Conservation (phyloP, 2,113 vertebrate species). For the Sorex araneus region DNA sequence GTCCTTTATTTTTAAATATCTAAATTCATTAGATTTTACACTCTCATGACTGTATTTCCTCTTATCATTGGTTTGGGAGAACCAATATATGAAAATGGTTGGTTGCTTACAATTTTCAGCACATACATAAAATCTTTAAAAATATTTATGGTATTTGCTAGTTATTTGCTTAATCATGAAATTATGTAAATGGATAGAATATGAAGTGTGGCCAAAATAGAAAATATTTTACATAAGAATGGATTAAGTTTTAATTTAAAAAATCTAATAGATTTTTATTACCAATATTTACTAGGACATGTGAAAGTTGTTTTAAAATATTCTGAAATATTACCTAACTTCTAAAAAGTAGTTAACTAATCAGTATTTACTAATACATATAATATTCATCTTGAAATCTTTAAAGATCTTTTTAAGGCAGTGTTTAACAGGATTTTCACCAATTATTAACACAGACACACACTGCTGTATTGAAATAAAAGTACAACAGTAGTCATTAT, state of each 20-base stretch:
- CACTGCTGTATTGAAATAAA: neutral
- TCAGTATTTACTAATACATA: neutral
- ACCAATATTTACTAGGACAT: neutral
- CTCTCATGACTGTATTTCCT: neutral
- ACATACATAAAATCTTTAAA: neutral
- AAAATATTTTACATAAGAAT: too few species aligned
- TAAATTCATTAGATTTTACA: neutral
- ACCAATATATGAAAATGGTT: conserved; percentile 30
- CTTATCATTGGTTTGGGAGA: conserved; percentile 6
- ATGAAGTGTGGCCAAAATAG: neutral
- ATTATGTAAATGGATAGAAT: neutral
- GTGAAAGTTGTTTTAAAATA: conserved; percentile 19
- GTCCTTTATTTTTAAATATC: conserved; percentile 54
- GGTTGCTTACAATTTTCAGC: neutral
- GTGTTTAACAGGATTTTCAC: neutral
- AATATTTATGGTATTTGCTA: conserved; percentile 8
- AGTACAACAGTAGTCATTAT: neutral
- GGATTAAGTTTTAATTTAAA: neutral
- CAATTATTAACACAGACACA: neutral
- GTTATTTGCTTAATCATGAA: conserved; percentile 21
- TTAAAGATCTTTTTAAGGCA: neutral
- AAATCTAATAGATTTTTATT: conserved; percentile 27
- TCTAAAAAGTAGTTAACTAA: neutral
- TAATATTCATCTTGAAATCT: neutral
- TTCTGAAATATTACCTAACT: conserved; percentile 14